Evolutionary conservation across 2,888 invertebrate genomes (phyloP), one percentile per base, ranked within the genome.

Genomic region (Drosophila hawaiiensis): DNA sequence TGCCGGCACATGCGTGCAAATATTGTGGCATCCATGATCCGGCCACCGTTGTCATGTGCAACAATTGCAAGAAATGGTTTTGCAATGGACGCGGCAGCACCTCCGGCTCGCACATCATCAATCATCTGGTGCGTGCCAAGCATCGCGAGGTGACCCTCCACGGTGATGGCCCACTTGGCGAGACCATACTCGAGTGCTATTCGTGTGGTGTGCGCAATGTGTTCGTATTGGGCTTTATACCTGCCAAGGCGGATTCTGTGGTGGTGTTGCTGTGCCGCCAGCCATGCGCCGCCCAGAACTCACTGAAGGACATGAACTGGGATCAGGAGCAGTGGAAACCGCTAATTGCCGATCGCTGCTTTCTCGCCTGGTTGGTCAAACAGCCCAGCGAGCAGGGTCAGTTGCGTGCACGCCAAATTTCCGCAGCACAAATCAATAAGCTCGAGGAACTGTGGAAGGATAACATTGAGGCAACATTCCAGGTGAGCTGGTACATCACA

Each of bases 271-370:
- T 99, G 5, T 99, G 99, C 92, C 96, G 99, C 1, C 99, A 99
- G 94, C 99, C 99, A 4, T 99, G 99, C 94, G 99, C 99, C 35
- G 98, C 99, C 7, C 98, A 99, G 92, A 98, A 97, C 92, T 98
- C 98, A 19, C 94, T 99, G 50, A 99, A 99, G 94, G 99, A 99
- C 92, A 98, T 99, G 98, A 99, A 99, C 93, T 99, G 99, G 98
- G 99, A 99, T 94, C 99, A 99, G 92, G 98, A 98, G 80, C 98
- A 99, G 91, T 99, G 99, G 99, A 99, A 99, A 93, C 99, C 99
- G 0, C 94, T 99, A 78, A 99, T 99, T 92, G 96, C 97, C 80
- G 99, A 99, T 94, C 97, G 99, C 16, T 97, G 98, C 84, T 98
- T 99, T 92, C 94, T 99, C 53, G 96, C 98, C 0, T 99, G 99